phyloP scores from a whole-genome alignment of 2,797 vertebrate species.

The Meda fulgida region DNA sequence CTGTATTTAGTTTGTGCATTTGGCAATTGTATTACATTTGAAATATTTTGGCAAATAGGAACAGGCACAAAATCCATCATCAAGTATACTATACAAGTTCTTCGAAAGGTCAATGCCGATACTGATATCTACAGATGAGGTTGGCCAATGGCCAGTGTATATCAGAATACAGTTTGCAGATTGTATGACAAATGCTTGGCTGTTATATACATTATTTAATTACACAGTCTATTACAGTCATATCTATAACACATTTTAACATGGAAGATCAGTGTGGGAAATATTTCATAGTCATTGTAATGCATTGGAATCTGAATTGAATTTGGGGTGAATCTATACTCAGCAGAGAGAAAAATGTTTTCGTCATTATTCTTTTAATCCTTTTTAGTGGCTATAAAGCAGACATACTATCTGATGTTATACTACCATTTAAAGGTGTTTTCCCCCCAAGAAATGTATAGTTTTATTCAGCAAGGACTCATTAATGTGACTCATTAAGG shows the following conservation, averaged over 20 bases:
- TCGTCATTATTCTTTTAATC: background rate
- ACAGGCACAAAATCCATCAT: background rate
- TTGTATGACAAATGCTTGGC: background rate
- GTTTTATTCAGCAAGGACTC: background rate
- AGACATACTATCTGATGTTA: background rate
- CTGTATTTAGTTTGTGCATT: no score
- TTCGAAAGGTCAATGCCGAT: background rate
- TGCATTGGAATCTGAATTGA: background rate
- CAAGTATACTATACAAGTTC: background rate
- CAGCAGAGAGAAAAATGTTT: background rate
- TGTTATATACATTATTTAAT: background rate
- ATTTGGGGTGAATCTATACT: background rate
- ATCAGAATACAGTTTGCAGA: background rate
- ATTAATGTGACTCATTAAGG: background rate
- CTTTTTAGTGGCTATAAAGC: background rate
- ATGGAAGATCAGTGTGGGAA: background rate
- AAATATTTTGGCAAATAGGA: background rate
- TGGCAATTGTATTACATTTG: background rate
- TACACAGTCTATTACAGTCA: background rate
- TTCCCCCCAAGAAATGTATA: background rate
- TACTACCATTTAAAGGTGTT: no score
- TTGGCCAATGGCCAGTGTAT: background rate
- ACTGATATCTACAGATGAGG: slow-evolving; percentile 10
- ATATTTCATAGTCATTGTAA: background rate
- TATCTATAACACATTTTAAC: background rate